Conservation (phyloP, 2,888 invertebrate species). For the Scrobipalpa costella region DNA sequence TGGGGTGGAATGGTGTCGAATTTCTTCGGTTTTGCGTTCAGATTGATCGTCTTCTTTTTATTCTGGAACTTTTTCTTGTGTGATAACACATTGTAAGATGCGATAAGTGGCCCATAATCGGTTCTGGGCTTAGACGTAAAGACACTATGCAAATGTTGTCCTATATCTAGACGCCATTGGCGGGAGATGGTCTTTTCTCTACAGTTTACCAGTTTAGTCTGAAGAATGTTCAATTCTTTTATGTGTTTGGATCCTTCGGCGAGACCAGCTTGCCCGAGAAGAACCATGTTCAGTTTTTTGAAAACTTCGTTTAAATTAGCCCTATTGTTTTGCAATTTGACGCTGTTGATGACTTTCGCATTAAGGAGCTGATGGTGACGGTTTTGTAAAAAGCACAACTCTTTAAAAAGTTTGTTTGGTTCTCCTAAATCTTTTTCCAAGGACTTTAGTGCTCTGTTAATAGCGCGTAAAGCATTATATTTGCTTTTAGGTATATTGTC, state of each 20-base stretch:
- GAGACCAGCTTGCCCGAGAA: slow-evolving; percentile 82
- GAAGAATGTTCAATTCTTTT: slow-evolving; percentile 61
- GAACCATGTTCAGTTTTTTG: slow-evolving; percentile 79
- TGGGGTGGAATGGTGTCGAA: slow-evolving; percentile 45
- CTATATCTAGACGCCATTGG: slow-evolving; percentile 72
- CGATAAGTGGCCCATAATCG: slow-evolving; percentile 64
- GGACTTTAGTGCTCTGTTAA: slow-evolving; percentile 60
- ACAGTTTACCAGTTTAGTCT: slow-evolving; percentile 55
- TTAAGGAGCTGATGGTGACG: slow-evolving; percentile 65
- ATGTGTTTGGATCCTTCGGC: slow-evolving; percentile 74
- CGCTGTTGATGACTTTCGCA: slow-evolving; percentile 59
- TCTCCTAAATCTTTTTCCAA: slow-evolving; percentile 75
- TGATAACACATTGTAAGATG: slow-evolving; percentile 47
- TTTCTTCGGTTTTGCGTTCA: slow-evolving; percentile 39
- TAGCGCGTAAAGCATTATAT: slow-evolving; percentile 52
- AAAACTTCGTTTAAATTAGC: slow-evolving; percentile 68
- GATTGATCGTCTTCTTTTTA: slow-evolving; percentile 33
- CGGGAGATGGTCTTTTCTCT: slow-evolving; percentile 56
- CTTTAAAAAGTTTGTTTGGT: slow-evolving; percentile 67
- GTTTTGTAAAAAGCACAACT: slow-evolving; percentile 66
- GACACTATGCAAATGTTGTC: slow-evolving; percentile 74
- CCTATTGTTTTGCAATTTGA: slow-evolving; percentile 55
- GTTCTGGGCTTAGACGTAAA: slow-evolving; percentile 70
- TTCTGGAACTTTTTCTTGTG: slow-evolving; percentile 31
- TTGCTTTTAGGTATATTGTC: slow-evolving; percentile 62